A percentile compares a stretch with the other conserved stretches of the same genome.
These are phyloP conservation scores for Xiphophorus maculatus DNA, from an alignment of 2,113 vertebrate genomes.

Conservation along the genomic window DNA sequence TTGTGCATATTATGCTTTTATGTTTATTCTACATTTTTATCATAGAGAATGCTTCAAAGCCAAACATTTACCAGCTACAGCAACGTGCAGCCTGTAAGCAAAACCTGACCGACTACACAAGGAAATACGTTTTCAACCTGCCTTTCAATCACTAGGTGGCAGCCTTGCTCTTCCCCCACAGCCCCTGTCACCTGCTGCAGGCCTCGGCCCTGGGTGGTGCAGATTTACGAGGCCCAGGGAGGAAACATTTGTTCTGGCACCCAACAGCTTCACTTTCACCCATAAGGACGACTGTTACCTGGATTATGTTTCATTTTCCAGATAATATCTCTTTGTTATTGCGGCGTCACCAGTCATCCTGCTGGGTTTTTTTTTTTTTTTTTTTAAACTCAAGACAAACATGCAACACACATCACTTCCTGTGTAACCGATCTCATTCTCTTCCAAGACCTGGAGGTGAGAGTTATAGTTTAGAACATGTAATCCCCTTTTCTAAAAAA, in stretches of 20 bases:
- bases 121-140: neutral
- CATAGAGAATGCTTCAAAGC: no score
- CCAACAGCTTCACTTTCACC: neutral
- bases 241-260: slow-evolving; percentile 7
- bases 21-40: neutral
- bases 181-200: slow-evolving; percentile 50
- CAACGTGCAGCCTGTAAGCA: neutral
- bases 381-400: neutral
- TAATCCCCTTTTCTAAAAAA: neutral
- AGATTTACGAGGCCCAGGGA: neutral
- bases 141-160: slow-evolving; percentile 57
- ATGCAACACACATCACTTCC: neutral
- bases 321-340: neutral
- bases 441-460: no score
- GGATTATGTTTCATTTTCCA: neutral
- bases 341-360: neutral
- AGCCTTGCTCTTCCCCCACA: slow-evolving; percentile 42
- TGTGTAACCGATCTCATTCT: neutral
- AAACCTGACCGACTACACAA: neutral
- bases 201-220: slow-evolving; percentile 15
- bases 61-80: no score
- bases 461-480: neutral
- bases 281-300: neutral
- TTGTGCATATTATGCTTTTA: neutral
- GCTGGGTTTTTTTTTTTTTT: no score